Conservation (phyloP, 2,797 vertebrate genomes). For the Paedocypris micromegethes region DNA sequence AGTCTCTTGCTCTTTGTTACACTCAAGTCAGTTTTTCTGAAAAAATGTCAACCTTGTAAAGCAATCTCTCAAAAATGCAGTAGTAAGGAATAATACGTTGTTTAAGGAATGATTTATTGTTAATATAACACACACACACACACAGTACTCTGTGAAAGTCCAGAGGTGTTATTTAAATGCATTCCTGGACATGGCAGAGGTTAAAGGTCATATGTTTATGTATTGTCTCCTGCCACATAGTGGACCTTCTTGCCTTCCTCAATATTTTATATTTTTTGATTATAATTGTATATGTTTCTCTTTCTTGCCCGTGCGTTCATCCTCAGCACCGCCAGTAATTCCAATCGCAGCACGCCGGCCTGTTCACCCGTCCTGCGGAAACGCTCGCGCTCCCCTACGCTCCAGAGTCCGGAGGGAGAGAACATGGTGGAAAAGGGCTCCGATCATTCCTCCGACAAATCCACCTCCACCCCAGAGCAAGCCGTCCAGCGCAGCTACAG, state of each 20-base stretch:
- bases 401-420: constrained; percentile 74
- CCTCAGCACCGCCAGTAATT: constrained; percentile 84
- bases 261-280: not conserved
- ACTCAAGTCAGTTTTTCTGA: too few relatives aligned
- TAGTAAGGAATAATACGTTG: too few relatives aligned
- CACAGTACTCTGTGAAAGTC: too few relatives aligned
- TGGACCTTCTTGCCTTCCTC: not conserved
- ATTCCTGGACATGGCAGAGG: too few relatives aligned
- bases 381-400: constrained; percentile 77
- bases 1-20: too few relatives aligned
- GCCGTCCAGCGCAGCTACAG: constrained; percentile 70
- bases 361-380: constrained; percentile 87
- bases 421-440: constrained; percentile 84
- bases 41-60: too few relatives aligned
- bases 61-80: too few relatives aligned
- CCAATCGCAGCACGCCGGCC: constrained; percentile 84
- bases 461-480: constrained; percentile 80
- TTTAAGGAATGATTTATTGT: too few relatives aligned
- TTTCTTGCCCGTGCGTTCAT: constrained; percentile 17
- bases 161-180: too few relatives aligned
- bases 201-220: too few relatives aligned
- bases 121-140: too few relatives aligned
- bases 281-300: not conserved
- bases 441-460: constrained; percentile 83
- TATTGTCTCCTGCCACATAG: too few relatives aligned